Base-by-base conservation (phyloP, 1,140 invertebrate species). In the Tribolium castaneum region DNA sequence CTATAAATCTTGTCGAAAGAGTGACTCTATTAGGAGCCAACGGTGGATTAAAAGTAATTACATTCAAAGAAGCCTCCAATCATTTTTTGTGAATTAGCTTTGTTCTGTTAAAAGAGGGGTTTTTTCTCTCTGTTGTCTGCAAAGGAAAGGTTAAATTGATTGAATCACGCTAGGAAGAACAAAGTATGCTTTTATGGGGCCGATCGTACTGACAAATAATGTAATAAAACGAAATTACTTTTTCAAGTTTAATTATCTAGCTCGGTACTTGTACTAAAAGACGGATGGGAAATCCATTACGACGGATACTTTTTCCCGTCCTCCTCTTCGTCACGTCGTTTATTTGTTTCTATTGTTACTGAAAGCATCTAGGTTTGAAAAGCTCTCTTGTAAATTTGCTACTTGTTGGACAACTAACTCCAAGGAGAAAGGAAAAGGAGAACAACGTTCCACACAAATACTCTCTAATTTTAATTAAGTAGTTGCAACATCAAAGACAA, bases 211-310 rank as follows among this genome's bases (percentile, higher is more conserved):
- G 71, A 73, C 71, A 73, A 73, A 73, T 73, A 73, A 73, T 73
- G 71, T 73, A 73, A 73, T 73, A 73, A 73, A 73, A 73, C 71
- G 71, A 73, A 73, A 73, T 73, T 73, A 73, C 71, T 73, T 73
- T 73, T 73, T 73, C 71, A 73, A 73, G 71, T 73, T 73, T 73
- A 73, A 73, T 73, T 73, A 73, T 73, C 71, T 73, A 52, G 71
- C 71, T 73, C 52, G 71, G 71, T 73, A 73, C 71, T 73, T 73
- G 49, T 19, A 73, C 71, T 73, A 73, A 73, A 73, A 73, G 71
- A 73, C 71, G 71, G 50, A 73, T 73, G 71, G 71, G 49, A 73
- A 73, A 73, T 73, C 71, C 71, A 73, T 73, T 73, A 73, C 71
- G 30, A 25, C 70, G 39, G 50, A 73, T 73, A 73, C 71, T 54